Base-by-base conservation (phyloP, 2,113 vertebrate genomes). In the Riparia riparia region DNA sequence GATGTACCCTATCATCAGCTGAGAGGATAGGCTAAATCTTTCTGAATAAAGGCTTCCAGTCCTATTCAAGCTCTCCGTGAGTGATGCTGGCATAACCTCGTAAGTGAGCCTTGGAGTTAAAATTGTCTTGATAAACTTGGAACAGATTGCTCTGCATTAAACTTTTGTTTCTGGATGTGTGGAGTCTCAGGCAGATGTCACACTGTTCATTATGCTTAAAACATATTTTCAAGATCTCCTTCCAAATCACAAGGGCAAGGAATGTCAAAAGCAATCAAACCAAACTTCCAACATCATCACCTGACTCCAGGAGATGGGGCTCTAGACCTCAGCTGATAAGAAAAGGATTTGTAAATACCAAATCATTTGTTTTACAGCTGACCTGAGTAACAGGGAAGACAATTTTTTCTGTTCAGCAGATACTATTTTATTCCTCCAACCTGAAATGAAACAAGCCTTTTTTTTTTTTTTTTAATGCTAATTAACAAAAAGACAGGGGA, bases 191-290 rank as follows among this genome's bases (percentile, higher is more conserved):
- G 66, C 84, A 96, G 57, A 93, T 1, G 16, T 93, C 81, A 87
- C 42, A 82, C 32, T 14, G 8, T 76, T 96, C 8, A 2, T 87
- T 96, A 58, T 42, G 14, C 58, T 84, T 84, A 76, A 94, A 91
- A 87, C n/a, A 91, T 29, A 76, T 91, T 96, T 91, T 91, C 89
- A 80, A 85, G 53, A 53, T 82, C 34, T 93, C n/a, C 31, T 95
- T 96, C 84, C 89, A 96, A 90, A 87, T 93, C 78, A 82, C 71
- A 87, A 91, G 69, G 49, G 42, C 73, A 91, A 96, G 54, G 89
- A 85, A 80, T 61, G 54, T 91, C 78, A 88, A 77, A 94, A 96
- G 37, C 39, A 93, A 90, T 78, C 66, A 63, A 89, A 57, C 20
- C 47, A 61, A 90, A 34, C 42, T 82, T 89, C 58, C 63, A 91